These are phyloP conservation scores for Chionomys nivalis DNA, from an alignment of 2,113 vertebrate species.

Conservation along the genomic window DNA sequence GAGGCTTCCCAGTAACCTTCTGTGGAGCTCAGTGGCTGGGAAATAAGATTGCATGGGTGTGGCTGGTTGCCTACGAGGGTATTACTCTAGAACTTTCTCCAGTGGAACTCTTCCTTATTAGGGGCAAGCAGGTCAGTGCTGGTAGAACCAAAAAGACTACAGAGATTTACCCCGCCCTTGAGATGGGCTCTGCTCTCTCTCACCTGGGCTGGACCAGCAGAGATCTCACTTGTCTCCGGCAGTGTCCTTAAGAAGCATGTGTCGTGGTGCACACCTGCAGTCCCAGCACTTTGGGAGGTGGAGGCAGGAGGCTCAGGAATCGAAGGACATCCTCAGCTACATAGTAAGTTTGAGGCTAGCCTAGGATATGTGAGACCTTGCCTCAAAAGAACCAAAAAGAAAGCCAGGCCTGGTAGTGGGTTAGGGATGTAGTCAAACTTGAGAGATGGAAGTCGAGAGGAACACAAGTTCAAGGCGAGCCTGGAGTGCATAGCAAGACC, in stretches of 20 bases:
- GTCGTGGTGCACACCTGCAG: background rate
- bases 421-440: background rate
- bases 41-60: background rate
- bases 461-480: background rate
- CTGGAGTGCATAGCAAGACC: background rate
- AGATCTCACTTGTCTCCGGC: background rate
- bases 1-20: background rate
- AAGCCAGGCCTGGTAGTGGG: background rate
- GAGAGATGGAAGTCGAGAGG: background rate
- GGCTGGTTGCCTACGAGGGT: background rate
- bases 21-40: background rate
- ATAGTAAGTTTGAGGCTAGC: background rate
- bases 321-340: background rate
- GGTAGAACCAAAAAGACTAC: background rate
- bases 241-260: background rate
- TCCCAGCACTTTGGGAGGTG: background rate
- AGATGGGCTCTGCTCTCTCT: background rate
- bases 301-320: background rate
- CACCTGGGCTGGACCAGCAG: background rate
- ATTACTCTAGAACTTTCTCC: background rate
- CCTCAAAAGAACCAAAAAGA: background rate
- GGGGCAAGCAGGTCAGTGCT: background rate
- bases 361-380: background rate
- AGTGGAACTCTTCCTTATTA: background rate
- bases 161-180: fast-evolving